Percentiles rank a stretch among this genome's conserved stretches.
These are phyloP conservation scores for Macaca nemestrina DNA, from an alignment of 2,113 vertebrate genomes.

Conservation along the genomic window DNA sequence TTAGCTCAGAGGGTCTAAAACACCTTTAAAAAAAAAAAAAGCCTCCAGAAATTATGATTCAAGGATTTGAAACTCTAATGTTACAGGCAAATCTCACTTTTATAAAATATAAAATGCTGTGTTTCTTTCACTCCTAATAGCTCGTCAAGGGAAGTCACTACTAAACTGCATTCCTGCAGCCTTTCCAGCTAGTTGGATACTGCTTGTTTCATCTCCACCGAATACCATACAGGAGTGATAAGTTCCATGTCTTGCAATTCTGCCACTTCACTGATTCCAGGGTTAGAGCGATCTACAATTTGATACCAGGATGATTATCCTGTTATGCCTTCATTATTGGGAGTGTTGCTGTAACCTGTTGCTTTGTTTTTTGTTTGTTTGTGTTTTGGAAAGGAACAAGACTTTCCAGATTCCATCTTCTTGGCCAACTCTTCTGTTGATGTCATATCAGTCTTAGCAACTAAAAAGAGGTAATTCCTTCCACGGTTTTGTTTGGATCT, in stretches of 20 bases:
- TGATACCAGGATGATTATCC: slow-evolving; percentile 64
- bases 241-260: slow-evolving; percentile 62
- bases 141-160: slow-evolving; percentile 82
- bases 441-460: neutral
- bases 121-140: slow-evolving; percentile 71
- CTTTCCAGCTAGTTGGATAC: slow-evolving; percentile 47
- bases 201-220: slow-evolving; percentile 54
- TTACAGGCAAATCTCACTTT: slow-evolving; percentile 79
- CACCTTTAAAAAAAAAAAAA: neutral
- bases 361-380: neutral
- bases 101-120: slow-evolving; percentile 69
- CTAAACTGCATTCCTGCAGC: slow-evolving; percentile 74
- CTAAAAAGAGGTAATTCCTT: slow-evolving; percentile 54
- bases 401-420: accelerated
- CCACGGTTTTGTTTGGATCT: neutral
- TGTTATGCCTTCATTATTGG: accelerated
- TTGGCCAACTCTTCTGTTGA: neutral
- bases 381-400: accelerated
- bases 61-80: slow-evolving; percentile 49
- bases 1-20: neutral
- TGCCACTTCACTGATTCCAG: slow-evolving; percentile 22
- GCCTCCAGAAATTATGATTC: neutral
- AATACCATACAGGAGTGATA: slow-evolving; percentile 80
- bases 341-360: accelerated
- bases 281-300: slow-evolving; percentile 61